phyloP scores from a whole-genome alignment of 1,140 invertebrate genomes.

The Elymnias hypermnestra region DNA sequence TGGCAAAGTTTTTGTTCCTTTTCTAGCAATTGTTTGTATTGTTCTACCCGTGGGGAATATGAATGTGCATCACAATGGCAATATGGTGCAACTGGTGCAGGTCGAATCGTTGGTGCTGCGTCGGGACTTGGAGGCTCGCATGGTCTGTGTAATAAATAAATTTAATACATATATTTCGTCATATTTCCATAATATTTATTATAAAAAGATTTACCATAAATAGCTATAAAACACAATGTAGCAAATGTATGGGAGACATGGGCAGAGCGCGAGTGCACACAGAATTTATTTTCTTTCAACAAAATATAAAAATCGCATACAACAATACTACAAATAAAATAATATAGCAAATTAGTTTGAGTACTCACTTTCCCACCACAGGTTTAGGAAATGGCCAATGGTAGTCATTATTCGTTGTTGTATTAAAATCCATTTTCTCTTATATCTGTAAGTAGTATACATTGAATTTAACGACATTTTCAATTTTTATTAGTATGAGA shows the following conservation, averaged over 20 bases:
- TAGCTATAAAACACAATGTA: no score
- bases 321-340: no score
- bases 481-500: no score
- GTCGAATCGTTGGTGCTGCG: constrained; percentile 38
- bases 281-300: no score
- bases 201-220: no score
- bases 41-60: constrained; percentile 73
- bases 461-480: neutral
- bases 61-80: constrained; percentile 76
- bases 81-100: constrained; percentile 66
- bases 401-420: constrained; percentile 69
- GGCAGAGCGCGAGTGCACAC: no score
- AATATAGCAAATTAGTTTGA: no score
- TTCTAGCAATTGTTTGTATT: constrained; percentile 77
- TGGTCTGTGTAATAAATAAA: constrained; percentile 47
- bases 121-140: constrained; percentile 70
- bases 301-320: no score
- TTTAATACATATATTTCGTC: no score
- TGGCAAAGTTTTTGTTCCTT: constrained; percentile 76
- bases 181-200: no score
- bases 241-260: no score
- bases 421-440: constrained; percentile 63
- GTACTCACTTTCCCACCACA: constrained; percentile 67
- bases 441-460: constrained; percentile 13
- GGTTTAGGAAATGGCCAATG: constrained; percentile 77